These are phyloP conservation scores for Nasonia giraulti DNA, from an alignment of 1,140 invertebrate genomes.

Conservation along the genomic window DNA sequence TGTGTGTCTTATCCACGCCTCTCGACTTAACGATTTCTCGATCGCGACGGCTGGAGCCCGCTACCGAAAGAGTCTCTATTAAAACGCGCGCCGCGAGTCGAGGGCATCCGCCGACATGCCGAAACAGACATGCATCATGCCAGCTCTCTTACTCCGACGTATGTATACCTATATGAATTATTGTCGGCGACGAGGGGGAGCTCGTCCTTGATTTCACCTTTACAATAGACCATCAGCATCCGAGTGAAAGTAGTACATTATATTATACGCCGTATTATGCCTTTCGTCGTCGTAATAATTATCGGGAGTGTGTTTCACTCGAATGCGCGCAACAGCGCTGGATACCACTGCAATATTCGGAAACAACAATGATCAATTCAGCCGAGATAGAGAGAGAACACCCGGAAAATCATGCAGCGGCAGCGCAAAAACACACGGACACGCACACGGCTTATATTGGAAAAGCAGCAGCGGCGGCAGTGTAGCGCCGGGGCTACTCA, in stretches of 20 bases:
- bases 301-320: neutral
- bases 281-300: neutral
- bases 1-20: conserved; percentile 43
- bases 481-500: too few species aligned
- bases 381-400: neutral
- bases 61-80: neutral
- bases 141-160: too few species aligned
- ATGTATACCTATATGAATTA: neutral
- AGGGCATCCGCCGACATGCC: conserved; percentile 10
- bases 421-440: neutral
- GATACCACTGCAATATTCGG: neutral
- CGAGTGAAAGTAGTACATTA: neutral
- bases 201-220: neutral
- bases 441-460: neutral
- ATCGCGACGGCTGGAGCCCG: conserved; percentile 33
- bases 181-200: neutral
- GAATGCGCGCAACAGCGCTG: neutral
- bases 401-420: neutral
- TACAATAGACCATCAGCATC: neutral
- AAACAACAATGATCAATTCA: conserved; percentile 1
- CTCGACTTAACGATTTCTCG: conserved; percentile 61
- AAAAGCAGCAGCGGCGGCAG: neutral
- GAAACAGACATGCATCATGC: too few species aligned
- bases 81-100: conserved; percentile 1
- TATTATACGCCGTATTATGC: neutral